Conservation (phyloP, 2,888 invertebrate species). For the Dolomedes plantarius region DNA sequence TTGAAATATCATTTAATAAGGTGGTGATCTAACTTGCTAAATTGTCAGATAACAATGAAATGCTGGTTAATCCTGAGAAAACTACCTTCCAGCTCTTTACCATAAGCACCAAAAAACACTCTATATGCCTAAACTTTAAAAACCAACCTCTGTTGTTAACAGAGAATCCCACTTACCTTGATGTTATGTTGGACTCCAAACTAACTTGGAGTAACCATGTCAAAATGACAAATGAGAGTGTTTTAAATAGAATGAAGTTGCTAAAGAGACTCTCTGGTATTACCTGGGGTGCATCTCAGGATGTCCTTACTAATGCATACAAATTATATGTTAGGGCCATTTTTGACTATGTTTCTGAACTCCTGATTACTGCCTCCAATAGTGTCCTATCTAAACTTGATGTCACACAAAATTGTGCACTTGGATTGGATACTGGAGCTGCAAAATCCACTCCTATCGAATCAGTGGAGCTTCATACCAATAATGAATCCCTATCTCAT, state of each 20-base stretch:
- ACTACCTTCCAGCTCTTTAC: background rate
- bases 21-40: background rate
- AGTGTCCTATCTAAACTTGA: background rate
- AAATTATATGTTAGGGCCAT: background rate
- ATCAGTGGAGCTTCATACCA: background rate
- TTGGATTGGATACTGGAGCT: slow-evolving; percentile 10
- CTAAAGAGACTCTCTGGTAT: background rate
- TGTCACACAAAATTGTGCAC: background rate
- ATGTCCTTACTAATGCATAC: background rate
- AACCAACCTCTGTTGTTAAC: background rate
- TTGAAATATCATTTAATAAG: too few species aligned
- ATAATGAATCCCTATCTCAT: background rate
- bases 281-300: background rate
- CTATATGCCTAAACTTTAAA: background rate
- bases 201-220: too few species aligned
- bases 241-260: background rate
- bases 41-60: background rate
- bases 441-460: slow-evolving; percentile 11
- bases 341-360: background rate
- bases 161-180: background rate
- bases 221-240: background rate
- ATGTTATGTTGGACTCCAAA: background rate
- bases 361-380: background rate
- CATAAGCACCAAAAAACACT: background rate
- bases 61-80: background rate